Conservation (phyloP, 1,140 invertebrate species). For the Zaprionus capensis region DNA sequence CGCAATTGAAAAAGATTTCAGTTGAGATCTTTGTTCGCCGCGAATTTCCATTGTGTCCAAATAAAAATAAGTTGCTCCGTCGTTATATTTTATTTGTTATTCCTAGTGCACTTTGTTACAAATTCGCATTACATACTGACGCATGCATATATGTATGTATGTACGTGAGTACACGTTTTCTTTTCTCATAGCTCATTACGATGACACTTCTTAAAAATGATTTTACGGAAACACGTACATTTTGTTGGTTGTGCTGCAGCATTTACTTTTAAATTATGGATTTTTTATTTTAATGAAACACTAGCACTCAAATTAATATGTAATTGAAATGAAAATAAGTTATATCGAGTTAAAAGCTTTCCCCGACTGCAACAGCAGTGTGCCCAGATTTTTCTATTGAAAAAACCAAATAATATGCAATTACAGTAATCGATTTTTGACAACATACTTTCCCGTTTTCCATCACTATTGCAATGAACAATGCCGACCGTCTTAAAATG, state of each 20-base stretch:
- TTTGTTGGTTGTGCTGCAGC: slow-evolving; percentile 18
- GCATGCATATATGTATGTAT: slow-evolving; percentile 16
- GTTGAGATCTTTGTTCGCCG: slow-evolving; percentile 63
- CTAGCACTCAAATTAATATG: slow-evolving; percentile 44
- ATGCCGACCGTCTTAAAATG: background rate
- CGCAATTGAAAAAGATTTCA: slow-evolving; percentile 67
- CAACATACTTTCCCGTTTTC: background rate
- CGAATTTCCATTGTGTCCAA: slow-evolving; percentile 46
- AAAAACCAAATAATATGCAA: slow-evolving; percentile 8
- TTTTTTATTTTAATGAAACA: slow-evolving; percentile 46
- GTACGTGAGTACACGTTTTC: slow-evolving; percentile 31
- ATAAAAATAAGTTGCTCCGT: slow-evolving; percentile 45
- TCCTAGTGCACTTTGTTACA: slow-evolving; percentile 41
- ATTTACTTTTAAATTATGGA: slow-evolving; percentile 31
- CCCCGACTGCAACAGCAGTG: slow-evolving; percentile 18
- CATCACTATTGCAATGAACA: slow-evolving; percentile 20
- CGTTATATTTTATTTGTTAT: slow-evolving; percentile 33
- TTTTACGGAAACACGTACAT: slow-evolving; percentile 27
- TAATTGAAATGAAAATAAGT: slow-evolving; percentile 59
- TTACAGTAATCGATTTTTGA: background rate
- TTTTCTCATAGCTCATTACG: slow-evolving; percentile 13
- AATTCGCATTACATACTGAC: slow-evolving; percentile 40
- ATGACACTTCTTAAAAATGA: slow-evolving; percentile 13
- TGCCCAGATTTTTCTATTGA: background rate
- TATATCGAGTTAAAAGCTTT: slow-evolving; percentile 45